Evolutionary conservation across 2,113 vertebrate genomes (phyloP), one percentile per base, ranked within the genome.

Genomic region (Brachionichthys hirsutus): DNA sequence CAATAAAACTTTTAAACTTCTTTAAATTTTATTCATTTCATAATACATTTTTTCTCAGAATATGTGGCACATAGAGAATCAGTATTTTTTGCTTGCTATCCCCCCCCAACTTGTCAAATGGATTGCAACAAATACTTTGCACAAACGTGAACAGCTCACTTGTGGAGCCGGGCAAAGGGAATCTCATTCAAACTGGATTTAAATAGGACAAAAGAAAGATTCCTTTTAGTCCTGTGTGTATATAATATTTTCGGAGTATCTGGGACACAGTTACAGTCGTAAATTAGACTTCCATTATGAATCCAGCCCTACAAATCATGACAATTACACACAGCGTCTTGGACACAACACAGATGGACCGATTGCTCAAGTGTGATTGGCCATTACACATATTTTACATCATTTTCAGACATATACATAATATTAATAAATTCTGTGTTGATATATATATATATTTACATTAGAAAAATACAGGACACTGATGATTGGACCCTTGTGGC

Each of bases 391-490:
- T 78, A 78, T 73, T 84, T 62, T 78, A 82, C 73, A 82, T 80
- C 67, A 86, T 83, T 81, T 87, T 76, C 70, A 89, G 78, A 87
- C 84, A 82, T 87, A 85, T 84, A 87, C 74, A 86, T 75, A 82
- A n/a, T 87, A 86, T 85, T 79, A 88, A 84, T 72, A 85, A 78
- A 90, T 74, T 80, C 74, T 73, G 58, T 73, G 73, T 63, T 78
- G 78, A 77, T 56, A 77, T 75, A 63, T 46, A n/a, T 57, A 43
- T 75, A 78, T 77, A 78, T 85, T 73, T 85, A 79, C 64, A 80
- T 78, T 91, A 91, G 72, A 91, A 92, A 92, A 92, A 92, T 92
- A 92, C 88, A 82, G 73, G 79, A 90, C 88, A 86, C 80, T 74
- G 65, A 89, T 82, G 80, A 83, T 82, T 89, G 74, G 78, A 88